A percentile compares a stretch with the other conserved stretches of the same genome.
Conservation (phyloP, 2,113 vertebrate species). For the Tyto alba region DNA sequence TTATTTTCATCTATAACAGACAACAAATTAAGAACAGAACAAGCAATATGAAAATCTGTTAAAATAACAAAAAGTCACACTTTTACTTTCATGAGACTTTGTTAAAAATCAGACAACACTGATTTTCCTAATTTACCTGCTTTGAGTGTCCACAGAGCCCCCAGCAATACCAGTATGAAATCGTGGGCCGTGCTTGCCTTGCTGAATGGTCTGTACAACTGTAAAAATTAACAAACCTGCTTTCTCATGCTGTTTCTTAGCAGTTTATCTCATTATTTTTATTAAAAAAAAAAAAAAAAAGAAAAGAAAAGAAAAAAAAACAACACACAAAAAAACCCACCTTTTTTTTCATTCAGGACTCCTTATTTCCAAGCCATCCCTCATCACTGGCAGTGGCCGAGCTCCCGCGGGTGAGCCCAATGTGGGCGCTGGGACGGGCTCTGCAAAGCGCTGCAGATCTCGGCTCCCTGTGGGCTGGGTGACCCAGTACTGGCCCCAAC, state of each 20-base stretch:
- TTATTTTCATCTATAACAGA: not conserved
- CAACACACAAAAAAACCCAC: too few relatives aligned
- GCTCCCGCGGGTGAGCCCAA: rapidly evolving
- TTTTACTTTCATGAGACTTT: not conserved
- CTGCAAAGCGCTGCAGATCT: not conserved
- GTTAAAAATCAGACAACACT: not conserved
- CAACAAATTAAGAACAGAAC: not conserved
- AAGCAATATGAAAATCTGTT: not conserved
- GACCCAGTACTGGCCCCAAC: not conserved
- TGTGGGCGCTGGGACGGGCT: not conserved
- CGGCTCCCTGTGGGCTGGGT: rapidly evolving
- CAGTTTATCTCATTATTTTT: constrained; percentile 15
- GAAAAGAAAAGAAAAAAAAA: too few relatives aligned
- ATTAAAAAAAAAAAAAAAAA: not conserved
- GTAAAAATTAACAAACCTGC: not conserved
- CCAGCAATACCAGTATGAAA: not conserved
- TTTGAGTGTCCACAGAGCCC: not conserved
- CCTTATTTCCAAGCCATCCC: not conserved
- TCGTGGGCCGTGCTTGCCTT: not conserved
- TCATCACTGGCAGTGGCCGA: rapidly evolving
- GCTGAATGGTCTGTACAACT: not conserved
- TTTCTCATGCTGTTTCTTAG: not conserved
- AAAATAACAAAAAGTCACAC: not conserved
- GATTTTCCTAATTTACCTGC: not conserved
- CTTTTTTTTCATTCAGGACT: not conserved